A percentile compares a stretch with the other conserved stretches of the same genome.
phyloP scores from a whole-genome alignment of 2,888 invertebrate genomes.

The Heliconius ismenius region DNA sequence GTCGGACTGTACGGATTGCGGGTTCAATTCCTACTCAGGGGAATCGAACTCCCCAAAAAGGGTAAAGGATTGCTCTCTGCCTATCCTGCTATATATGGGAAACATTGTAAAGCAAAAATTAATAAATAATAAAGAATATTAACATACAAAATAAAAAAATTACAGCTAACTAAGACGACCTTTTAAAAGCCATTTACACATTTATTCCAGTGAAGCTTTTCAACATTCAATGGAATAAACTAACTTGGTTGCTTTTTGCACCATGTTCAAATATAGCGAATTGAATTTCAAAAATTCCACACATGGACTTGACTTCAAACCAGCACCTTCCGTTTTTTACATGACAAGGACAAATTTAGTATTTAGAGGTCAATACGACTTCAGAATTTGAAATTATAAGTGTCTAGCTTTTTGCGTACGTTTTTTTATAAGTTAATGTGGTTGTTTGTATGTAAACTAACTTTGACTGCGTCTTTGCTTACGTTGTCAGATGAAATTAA shows the following conservation, averaged over 20 bases:
- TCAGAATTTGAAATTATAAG: constrained; percentile 22
- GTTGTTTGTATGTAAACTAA: background rate
- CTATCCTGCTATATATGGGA: too few relatives aligned
- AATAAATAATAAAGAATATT: background rate
- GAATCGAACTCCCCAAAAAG: background rate
- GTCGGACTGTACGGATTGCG: background rate
- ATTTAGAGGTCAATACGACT: constrained; percentile 16
- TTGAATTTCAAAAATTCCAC: constrained; percentile 23
- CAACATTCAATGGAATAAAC: background rate
- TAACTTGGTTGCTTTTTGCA: background rate
- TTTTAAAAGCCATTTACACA: background rate
- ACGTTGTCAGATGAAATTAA: too few relatives aligned
- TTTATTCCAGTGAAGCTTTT: background rate
- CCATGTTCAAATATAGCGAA: constrained; percentile 10
- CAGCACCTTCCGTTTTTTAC: constrained; percentile 10
- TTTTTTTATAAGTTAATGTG: background rate
- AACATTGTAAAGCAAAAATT: background rate
- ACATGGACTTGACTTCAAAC: constrained; percentile 9
- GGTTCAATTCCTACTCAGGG: background rate
- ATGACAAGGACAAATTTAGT: constrained; percentile 24
- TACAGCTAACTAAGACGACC: background rate
- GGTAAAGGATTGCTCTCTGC: too few relatives aligned
- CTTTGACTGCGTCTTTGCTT: too few relatives aligned
- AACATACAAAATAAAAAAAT: background rate
- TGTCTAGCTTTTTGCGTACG: constrained; percentile 13